Percentiles rank a stretch among this genome's conserved stretches.
phyloP scores from a whole-genome alignment of 2,113 vertebrate genomes.

The Fulmarus glacialis region DNA sequence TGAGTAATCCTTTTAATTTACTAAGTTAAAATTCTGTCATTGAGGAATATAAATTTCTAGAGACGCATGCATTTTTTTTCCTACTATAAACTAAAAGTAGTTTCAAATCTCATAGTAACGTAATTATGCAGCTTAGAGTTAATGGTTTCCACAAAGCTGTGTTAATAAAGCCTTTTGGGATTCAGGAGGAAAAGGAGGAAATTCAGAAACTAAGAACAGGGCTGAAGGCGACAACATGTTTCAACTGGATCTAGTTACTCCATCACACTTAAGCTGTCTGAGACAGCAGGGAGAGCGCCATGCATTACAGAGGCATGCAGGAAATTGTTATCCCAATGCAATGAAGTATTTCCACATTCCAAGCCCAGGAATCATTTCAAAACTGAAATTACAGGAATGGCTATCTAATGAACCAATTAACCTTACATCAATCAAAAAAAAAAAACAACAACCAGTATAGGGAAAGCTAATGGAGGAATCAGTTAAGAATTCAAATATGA shows the following conservation, averaged over 20 bases:
- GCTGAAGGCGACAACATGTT: conserved; percentile 34
- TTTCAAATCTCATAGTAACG: conserved; percentile 33
- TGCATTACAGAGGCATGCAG: not conserved
- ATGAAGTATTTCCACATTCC: not conserved
- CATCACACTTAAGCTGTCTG: not conserved
- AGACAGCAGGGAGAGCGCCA: not conserved
- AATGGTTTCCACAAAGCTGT: conserved; percentile 67
- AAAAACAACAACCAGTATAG: not conserved
- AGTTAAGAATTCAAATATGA: not conserved
- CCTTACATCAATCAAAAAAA: not conserved
- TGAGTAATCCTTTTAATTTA: conserved; percentile 64
- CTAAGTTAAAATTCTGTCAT: conserved; percentile 38
- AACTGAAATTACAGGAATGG: not conserved
- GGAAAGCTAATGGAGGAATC: not conserved
- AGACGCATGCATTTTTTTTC: not conserved
- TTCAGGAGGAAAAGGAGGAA: conserved; percentile 31
- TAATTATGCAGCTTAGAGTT: conserved; percentile 64
- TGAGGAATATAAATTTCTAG: conserved; percentile 40
- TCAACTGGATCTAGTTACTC: conserved; percentile 34
- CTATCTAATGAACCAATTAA: conserved; percentile 18
- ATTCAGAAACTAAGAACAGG: conserved; percentile 53
- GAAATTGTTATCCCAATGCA: not conserved
- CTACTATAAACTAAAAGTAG: conserved; percentile 14
- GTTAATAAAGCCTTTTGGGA: conserved; percentile 74
- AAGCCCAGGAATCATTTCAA: not conserved